phyloP scores from a whole-genome alignment of 1,140 invertebrate genomes.

The Drosophila ananassae region DNA sequence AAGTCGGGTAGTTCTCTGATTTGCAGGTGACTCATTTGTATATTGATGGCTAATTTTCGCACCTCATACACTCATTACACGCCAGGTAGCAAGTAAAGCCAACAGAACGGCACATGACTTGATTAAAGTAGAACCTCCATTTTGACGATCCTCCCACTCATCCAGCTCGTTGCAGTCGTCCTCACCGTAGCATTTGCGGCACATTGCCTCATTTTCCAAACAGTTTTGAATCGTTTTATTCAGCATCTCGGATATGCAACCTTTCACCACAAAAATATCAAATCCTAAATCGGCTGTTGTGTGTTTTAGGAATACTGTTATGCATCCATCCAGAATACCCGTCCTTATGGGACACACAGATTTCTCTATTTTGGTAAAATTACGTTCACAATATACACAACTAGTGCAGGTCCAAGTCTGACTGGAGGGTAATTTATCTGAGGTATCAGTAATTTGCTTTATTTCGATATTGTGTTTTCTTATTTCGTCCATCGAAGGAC shows the following conservation, averaged over 20 bases:
- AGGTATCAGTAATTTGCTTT: not conserved
- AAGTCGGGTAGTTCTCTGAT: not conserved
- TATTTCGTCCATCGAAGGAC: not conserved
- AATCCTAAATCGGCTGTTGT: not conserved
- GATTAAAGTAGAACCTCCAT: not conserved
- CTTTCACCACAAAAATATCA: not conserved
- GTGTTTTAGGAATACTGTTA: not conserved
- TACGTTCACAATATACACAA: constrained; percentile 1
- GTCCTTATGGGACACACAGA: not conserved
- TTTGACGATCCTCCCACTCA: not conserved
- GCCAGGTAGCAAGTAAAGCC: not conserved
- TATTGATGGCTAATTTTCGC: not conserved
- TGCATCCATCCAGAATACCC: not conserved
- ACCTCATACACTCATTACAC: not conserved
- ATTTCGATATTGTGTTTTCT: not conserved
- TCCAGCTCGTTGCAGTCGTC: not conserved
- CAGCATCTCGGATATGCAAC: not conserved
- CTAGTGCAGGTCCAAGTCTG: not conserved
- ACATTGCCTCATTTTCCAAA: not conserved
- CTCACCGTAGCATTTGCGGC: not conserved
- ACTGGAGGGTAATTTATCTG: no score
- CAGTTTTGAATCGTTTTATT: not conserved
- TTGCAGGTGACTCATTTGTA: not conserved
- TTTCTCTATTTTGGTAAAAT: not conserved
- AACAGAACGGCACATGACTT: not conserved